These are phyloP conservation scores for Spisula solida DNA, from an alignment of 2,888 invertebrate genomes.

Conservation along the genomic window DNA sequence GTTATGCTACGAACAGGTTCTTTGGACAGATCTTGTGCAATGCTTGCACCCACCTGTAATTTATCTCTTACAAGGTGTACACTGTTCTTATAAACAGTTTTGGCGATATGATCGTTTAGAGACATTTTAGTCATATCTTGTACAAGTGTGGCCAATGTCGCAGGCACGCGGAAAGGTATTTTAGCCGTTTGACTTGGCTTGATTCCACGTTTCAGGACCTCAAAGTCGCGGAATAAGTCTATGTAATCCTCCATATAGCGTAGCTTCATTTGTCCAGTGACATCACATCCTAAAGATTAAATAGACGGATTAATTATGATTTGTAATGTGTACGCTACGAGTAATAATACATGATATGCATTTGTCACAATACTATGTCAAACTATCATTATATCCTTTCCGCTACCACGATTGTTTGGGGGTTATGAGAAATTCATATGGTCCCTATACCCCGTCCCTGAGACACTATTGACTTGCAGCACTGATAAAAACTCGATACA, in stretches of 20 bases:
- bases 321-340: too few relatives aligned
- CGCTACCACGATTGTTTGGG: too few relatives aligned
- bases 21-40: conserved; percentile 31
- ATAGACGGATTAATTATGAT: too few relatives aligned
- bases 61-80: conserved; percentile 32
- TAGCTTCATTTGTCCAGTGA: neutral
- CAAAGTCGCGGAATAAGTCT: conserved; percentile 44
- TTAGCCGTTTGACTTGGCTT: conserved; percentile 11
- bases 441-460: too few relatives aligned
- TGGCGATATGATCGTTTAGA: neutral
- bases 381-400: too few relatives aligned
- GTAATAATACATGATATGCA: too few relatives aligned
- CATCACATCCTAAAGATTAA: too few relatives aligned
- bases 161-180: conserved; percentile 36
- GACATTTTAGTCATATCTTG: neutral
- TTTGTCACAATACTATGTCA: too few relatives aligned
- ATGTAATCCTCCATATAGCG: conserved; percentile 46
- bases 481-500: too few relatives aligned
- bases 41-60: conserved; percentile 29
- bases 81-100: neutral
- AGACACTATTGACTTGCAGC: too few relatives aligned
- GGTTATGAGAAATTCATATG: too few relatives aligned
- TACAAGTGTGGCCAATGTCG: conserved; percentile 1
- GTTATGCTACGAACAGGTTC: conserved; percentile 32
- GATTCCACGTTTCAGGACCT: conserved; percentile 49